phyloP scores from a whole-genome alignment of 2,888 invertebrate species.

The Papilio demoleus region DNA sequence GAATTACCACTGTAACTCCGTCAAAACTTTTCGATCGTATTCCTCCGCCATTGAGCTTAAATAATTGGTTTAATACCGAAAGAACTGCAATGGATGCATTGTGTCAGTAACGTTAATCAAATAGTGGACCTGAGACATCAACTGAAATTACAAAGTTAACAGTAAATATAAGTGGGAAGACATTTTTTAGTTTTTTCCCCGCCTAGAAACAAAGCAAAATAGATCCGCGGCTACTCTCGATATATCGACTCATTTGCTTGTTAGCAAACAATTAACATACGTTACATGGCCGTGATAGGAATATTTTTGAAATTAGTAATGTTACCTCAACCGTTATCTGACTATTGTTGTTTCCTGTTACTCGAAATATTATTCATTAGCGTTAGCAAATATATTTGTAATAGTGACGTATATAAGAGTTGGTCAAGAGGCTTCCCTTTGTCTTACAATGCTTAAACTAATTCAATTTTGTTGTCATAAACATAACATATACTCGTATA shows the following conservation, averaged over 20 bases:
- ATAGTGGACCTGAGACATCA: too few relatives aligned
- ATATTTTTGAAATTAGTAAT: slow-evolving; percentile 35
- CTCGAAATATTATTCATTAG: slow-evolving; percentile 6
- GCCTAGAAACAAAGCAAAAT: too few relatives aligned
- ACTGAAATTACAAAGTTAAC: too few relatives aligned
- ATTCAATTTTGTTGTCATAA: slow-evolving; percentile 33
- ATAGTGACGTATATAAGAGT: slow-evolving; percentile 6
- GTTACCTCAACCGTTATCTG: slow-evolving; percentile 21
- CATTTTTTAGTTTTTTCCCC: too few relatives aligned
- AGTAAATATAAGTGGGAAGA: too few relatives aligned
- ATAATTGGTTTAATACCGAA: too few relatives aligned
- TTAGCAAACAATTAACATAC: slow-evolving; percentile 71
- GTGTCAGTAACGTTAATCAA: too few relatives aligned
- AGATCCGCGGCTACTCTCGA: too few relatives aligned
- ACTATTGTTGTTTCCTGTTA: slow-evolving; percentile 41
- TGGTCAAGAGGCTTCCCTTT: slow-evolving; percentile 36
- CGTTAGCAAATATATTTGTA: slow-evolving; percentile 2
- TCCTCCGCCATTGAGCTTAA: too few relatives aligned
- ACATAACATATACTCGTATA: slow-evolving; percentile 17
- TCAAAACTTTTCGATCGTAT: background rate
- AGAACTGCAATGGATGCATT: too few relatives aligned
- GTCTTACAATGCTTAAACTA: slow-evolving; percentile 37
- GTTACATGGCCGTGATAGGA: slow-evolving; percentile 60
- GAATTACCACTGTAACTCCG: background rate
- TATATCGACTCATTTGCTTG: slow-evolving; percentile 55